A percentile compares a stretch with the other conserved stretches of the same genome.
Evolutionary conservation across 1,140 invertebrate genomes (phyloP).

Genomic region (Aleiodes sp.): DNA sequence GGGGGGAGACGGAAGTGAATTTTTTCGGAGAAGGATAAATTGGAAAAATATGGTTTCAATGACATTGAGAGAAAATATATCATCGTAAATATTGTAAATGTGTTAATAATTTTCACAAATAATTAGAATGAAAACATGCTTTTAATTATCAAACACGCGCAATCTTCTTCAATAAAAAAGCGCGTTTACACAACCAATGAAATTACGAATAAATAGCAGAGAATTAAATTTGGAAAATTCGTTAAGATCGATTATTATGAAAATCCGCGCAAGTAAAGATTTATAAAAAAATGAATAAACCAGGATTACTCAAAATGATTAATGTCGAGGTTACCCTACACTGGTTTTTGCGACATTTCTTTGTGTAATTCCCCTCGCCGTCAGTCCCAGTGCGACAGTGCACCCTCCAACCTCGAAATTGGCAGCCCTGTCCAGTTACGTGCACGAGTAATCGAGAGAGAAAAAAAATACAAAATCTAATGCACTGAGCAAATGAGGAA

Average conservation of each 20-base stretch:
- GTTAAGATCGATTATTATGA: not conserved
- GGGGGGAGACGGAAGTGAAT: too few species aligned
- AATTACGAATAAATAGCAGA: too few species aligned
- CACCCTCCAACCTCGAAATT: not conserved
- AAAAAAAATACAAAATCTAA: not conserved
- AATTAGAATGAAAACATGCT: too few species aligned
- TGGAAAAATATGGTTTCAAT: too few species aligned
- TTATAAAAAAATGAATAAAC: constrained; percentile 1
- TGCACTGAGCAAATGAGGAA: not conserved
- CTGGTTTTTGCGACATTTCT: not conserved
- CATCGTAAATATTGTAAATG: too few species aligned
- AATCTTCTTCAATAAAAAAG: too few species aligned
- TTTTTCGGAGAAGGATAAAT: too few species aligned
- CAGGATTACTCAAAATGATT: not conserved
- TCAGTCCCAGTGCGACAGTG: not conserved
- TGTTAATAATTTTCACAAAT: too few species aligned
- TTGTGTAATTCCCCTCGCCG: not conserved
- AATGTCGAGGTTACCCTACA: not conserved
- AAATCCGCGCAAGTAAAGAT: not conserved
- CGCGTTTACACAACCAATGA: too few species aligned
- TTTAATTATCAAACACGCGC: too few species aligned
- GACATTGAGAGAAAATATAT: too few species aligned
- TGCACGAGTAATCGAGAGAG: not conserved
- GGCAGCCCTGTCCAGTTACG: not conserved
- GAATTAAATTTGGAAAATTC: not conserved